A percentile compares a stretch with the other conserved stretches of the same genome.
phyloP scores from a whole-genome alignment of 2,797 vertebrate species.

The Aselliscus stoliczkanus region DNA sequence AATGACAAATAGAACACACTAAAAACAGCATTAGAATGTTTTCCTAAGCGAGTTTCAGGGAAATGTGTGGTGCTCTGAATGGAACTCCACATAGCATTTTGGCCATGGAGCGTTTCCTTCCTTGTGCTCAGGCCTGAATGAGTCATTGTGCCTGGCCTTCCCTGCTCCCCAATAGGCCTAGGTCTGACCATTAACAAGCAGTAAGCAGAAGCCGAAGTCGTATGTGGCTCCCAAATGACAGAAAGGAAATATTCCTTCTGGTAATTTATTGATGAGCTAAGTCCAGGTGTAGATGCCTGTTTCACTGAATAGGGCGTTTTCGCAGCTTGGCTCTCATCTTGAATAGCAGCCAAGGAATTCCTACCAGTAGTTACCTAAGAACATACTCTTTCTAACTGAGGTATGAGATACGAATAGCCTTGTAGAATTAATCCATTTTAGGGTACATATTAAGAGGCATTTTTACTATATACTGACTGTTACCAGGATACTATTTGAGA shows the following conservation, averaged over 20 bases:
- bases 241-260: slow-evolving; percentile 76
- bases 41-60: slow-evolving; percentile 77
- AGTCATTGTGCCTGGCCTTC: slow-evolving; percentile 80
- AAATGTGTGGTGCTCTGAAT: slow-evolving; percentile 77
- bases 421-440: slow-evolving; percentile 24
- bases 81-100: slow-evolving; percentile 80
- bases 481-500: slow-evolving; percentile 17
- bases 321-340: slow-evolving; percentile 54
- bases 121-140: slow-evolving; percentile 78
- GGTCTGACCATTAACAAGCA: slow-evolving; percentile 76
- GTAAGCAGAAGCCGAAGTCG: slow-evolving; percentile 78
- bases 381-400: slow-evolving; percentile 31
- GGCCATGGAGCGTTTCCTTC: slow-evolving; percentile 81
- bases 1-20: slow-evolving; percentile 82
- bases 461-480: neutral
- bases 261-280: slow-evolving; percentile 73
- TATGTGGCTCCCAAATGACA: slow-evolving; percentile 45
- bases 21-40: slow-evolving; percentile 79
- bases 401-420: slow-evolving; percentile 9
- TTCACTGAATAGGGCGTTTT: slow-evolving; percentile 71
- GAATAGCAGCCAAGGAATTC: slow-evolving; percentile 71
- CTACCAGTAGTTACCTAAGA: slow-evolving; percentile 55
- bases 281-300: slow-evolving; percentile 44
- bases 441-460: neutral
- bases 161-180: slow-evolving; percentile 61